Conservation (phyloP, 1,140 invertebrate species). For the Leptinotarsa lineolata region DNA sequence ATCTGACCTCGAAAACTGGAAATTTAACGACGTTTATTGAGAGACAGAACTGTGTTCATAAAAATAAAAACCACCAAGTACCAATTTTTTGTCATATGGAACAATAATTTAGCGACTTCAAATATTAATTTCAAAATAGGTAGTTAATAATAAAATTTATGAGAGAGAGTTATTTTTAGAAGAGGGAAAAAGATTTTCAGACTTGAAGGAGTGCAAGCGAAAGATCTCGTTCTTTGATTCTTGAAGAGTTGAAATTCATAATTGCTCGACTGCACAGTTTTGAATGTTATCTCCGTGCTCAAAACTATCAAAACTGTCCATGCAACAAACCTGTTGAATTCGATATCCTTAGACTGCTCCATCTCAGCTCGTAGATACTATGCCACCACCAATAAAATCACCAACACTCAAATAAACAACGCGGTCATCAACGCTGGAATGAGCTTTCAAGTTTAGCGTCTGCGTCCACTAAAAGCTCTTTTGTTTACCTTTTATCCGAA, state of each 20-base stretch:
- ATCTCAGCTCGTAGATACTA: background rate
- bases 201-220: background rate
- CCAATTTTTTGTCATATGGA: too few species aligned
- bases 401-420: background rate
- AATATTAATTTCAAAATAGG: background rate
- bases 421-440: background rate
- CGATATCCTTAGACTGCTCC: slow-evolving; percentile 1
- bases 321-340: background rate
- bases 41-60: too few species aligned
- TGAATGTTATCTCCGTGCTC: background rate
- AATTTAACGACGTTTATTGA: too few species aligned
- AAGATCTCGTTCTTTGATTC: background rate
- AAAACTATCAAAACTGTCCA: background rate
- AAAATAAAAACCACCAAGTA: too few species aligned
- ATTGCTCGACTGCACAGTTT: background rate
- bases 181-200: too few species aligned
- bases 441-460: background rate
- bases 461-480: background rate
- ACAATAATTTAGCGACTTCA: too few species aligned
- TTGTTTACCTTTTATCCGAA: background rate
- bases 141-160: background rate
- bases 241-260: background rate
- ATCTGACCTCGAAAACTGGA: too few species aligned
- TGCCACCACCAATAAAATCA: background rate
- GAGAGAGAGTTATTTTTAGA: background rate